These are phyloP conservation scores for Coracopsis vasa DNA, from an alignment of 2,113 vertebrate genomes.

Conservation along the genomic window DNA sequence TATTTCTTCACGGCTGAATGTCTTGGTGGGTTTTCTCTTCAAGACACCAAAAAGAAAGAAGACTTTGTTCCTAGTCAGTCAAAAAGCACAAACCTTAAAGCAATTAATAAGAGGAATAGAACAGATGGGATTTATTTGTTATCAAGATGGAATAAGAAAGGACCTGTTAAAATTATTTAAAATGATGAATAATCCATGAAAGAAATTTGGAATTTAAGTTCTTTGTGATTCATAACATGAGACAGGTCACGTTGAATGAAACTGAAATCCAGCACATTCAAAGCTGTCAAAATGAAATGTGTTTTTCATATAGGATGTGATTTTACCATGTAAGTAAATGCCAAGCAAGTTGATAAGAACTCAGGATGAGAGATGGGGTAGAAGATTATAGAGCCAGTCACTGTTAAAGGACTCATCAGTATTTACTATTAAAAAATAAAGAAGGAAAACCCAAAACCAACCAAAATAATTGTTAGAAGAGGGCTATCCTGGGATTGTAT, in stretches of 20 bases:
- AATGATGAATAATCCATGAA: neutral
- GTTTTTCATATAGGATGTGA: neutral
- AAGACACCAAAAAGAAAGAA: neutral
- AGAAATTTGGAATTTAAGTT: neutral
- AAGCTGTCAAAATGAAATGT: neutral
- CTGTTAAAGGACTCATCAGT: neutral
- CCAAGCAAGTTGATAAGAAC: neutral
- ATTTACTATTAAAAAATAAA: neutral
- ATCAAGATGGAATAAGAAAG: neutral
- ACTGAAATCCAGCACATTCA: neutral
- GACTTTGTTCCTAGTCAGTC: neutral
- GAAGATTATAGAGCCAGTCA: neutral
- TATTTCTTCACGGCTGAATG: neutral
- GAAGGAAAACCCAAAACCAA: neutral
- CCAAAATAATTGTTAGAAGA: neutral
- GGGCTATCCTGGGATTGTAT: neutral
- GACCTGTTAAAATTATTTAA: neutral
- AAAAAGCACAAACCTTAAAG: neutral
- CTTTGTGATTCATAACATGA: neutral
- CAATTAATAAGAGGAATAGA: neutral
- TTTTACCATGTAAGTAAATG: neutral
- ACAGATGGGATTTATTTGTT: neutral
- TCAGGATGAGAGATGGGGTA: neutral
- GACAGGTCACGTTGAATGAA: neutral
- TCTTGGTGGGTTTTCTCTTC: neutral